Percentiles rank a stretch among this genome's conserved stretches.
Evolutionary conservation across 2,113 vertebrate species (phyloP).

Genomic region (Dissostichus mawsoni): DNA sequence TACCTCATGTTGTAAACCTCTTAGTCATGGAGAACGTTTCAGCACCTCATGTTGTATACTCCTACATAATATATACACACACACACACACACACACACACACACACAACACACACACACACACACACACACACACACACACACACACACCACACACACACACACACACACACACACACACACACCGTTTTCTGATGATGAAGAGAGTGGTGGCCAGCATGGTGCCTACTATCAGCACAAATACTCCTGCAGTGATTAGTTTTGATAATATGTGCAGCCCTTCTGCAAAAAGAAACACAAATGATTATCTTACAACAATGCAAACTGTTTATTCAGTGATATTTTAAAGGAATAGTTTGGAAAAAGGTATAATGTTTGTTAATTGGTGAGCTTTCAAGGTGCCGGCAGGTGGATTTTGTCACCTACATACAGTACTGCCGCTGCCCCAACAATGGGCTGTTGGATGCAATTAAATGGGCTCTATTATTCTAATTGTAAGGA

Average conservation of each 20-base stretch:
- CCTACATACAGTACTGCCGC: no score
- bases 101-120: background rate
- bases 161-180: background rate
- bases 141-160: background rate
- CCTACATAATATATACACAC: background rate
- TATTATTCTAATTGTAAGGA: no score
- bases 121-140: background rate
- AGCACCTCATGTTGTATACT: background rate
- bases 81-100: background rate
- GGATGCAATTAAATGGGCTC: no score
- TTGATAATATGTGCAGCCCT: background rate
- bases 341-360: background rate
- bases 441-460: no score
- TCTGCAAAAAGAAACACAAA: background rate
- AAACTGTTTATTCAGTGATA: background rate
- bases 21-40: background rate
- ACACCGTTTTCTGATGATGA: slow-evolving; percentile 15
- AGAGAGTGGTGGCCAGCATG: background rate
- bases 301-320: background rate
- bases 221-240: background rate
- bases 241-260: background rate
- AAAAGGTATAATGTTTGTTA: no score
- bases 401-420: no score
- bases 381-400: no score
- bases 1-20: background rate